Evolutionary conservation across 2,888 invertebrate genomes (phyloP), one percentile per base, ranked within the genome.

Genomic region (Lasioglossum lativentre): DNA sequence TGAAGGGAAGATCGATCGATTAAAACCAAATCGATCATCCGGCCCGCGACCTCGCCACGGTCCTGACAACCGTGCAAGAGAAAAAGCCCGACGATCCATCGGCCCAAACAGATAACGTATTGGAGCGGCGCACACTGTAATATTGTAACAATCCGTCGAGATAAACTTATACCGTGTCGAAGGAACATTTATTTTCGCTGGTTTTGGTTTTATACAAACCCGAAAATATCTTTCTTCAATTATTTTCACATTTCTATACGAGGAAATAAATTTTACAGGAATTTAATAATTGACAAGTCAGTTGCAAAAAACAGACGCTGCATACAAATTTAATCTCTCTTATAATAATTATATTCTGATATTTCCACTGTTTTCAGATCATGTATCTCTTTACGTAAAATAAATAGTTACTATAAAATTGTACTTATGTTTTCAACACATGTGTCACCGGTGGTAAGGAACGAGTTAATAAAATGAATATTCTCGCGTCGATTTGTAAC

Each of bases 11-110:
- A 34, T 74, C 52, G 74, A 52, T 56, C 71, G 71, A 71, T 38
- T 71, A 52, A 70, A 68, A 19, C 42, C n/a, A n/a, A 34, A 47
- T 19, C 45, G 56, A 78, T 78, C 30, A 71, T 72, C 47, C 40
- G 27, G 12, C 19, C 30, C 6, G 16, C 30, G 30, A 16, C 23
- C 19, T 30, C 8, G 30, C 23, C 10, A 10, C 10, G 27, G 38
- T 66, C 52, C 19, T 6, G 30, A 66, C 30, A 42, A 81, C 47
- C 30, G 14, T 1, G 6, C 30, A 16, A 14, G 10, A 45, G 45
- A 14, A 34, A 75, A 59, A 47, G 27, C 27, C 23, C 27, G 68
- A 34, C 27, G 14, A 52, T 74, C 52, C 34, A 42, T 45, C 27
- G 45, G 5, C 27, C 8, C 23, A 4, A 34, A 34, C 23, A 66